Evolutionary conservation across 1,140 invertebrate genomes (phyloP), one percentile per base, ranked within the genome.

Genomic region (Lepidostoma basale): DNA sequence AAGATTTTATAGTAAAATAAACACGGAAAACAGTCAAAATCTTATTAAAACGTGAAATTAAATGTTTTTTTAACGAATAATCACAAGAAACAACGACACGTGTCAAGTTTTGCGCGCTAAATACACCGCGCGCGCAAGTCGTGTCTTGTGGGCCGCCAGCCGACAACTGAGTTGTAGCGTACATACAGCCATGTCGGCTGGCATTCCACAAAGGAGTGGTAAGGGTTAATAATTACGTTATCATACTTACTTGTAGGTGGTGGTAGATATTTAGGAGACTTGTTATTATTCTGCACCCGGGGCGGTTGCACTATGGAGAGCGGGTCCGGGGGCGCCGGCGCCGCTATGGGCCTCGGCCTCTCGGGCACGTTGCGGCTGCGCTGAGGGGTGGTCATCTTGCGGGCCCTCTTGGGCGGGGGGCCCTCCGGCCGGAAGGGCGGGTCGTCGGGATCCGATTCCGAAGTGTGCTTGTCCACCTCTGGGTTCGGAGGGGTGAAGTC

Each of bases 351-450:
- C 16, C n/a, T 3, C 18, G 12, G 52, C 2, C 18, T 16, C 42
- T 45, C 6, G 1, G 3, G 12, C n/a, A 16, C 18, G 8, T 12
- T 39, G n/a, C 54, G 54, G 22, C 54, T 59, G 16, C 54, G 30
- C 54, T 59, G 54, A 9, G 54, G 54, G 2, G 54, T 59, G 18
- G 54, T 59, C 54, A 59, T 59, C 33, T 59, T 59, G 30, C 54
- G 30, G 3, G 54, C 30, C 12, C 54, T n/a, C 30, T 59, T 59
- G 6, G 18, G 6, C 30, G 54, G 54, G 10, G 30, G 20, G 14
- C 52, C 14, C 4, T 3, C 28, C 3, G 30, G 30, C 16, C 9
- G 20, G 12, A 39, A 39, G 6, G 54, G 54, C 1, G 54, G 36
- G 6, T 36, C 30, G 9, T 36, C 36, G 1, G 54, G 20, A n/a